Percentiles rank a stretch among this genome's conserved stretches.
Evolutionary conservation across 2,113 vertebrate genomes (phyloP).

Genomic region (Prochilodus magdalenae): DNA sequence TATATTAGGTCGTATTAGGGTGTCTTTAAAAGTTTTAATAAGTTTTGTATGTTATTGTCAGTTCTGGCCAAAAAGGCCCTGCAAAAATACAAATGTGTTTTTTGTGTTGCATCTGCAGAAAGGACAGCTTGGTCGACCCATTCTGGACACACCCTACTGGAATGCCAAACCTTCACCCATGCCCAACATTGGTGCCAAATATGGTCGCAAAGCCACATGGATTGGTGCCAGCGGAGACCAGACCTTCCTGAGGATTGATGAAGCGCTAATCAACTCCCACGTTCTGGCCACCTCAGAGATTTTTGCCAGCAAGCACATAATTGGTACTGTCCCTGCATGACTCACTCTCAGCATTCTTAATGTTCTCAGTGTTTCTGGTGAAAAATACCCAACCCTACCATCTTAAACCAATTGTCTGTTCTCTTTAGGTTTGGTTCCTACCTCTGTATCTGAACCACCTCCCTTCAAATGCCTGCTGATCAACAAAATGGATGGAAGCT

Average conservation of each 20-base stretch:
- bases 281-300: slow-evolving; percentile 98
- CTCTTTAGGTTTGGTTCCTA: slow-evolving; percentile 88
- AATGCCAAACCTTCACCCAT: slow-evolving; percentile 96
- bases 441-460: slow-evolving; percentile 92
- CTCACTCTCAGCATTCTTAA: background rate
- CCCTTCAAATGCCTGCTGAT: slow-evolving; percentile 98
- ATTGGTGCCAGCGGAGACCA: slow-evolving; percentile 98
- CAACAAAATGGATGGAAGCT: slow-evolving; percentile 98
- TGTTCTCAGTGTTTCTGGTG: background rate
- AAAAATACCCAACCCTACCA: background rate
- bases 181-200: slow-evolving; percentile 98
- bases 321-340: slow-evolving; percentile 74
- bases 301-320: slow-evolving; percentile 98
- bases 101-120: slow-evolving; percentile 77
- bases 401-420: background rate
- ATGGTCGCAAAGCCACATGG: slow-evolving; percentile 97
- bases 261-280: slow-evolving; percentile 98
- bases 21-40: background rate
- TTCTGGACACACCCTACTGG: slow-evolving; percentile 98
- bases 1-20: background rate
- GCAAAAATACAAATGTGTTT: background rate
- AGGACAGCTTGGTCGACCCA: slow-evolving; percentile 95
- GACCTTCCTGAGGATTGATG: slow-evolving; percentile 95
- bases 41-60: background rate
- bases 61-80: background rate